phyloP scores from a whole-genome alignment of 2,888 invertebrate species.

The Pandemis corylana region DNA sequence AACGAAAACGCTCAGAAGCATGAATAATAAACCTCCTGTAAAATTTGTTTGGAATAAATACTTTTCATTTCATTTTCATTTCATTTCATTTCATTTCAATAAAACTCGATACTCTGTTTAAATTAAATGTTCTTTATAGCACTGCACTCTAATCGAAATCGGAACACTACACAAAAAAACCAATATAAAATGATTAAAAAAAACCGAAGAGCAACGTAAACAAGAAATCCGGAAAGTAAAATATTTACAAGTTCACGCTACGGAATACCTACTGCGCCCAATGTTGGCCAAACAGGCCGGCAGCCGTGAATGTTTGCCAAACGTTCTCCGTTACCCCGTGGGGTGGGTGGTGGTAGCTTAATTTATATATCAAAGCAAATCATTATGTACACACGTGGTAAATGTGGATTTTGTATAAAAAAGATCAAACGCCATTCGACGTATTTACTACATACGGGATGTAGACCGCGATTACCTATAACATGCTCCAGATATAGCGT shows the following conservation, averaged over 20 bases:
- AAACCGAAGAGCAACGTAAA: background rate
- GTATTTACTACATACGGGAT: too few relatives aligned
- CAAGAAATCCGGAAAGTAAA: conserved; percentile 12
- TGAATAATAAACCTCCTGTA: too few relatives aligned
- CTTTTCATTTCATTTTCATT: too few relatives aligned
- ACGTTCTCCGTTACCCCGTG: background rate
- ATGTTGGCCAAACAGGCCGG: conserved; percentile 1
- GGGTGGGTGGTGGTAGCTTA: background rate
- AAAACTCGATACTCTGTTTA: background rate
- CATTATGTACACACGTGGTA: too few relatives aligned
- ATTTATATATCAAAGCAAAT: background rate
- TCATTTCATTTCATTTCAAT: too few relatives aligned
- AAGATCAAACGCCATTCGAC: background rate
- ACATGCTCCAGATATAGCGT: too few relatives aligned
- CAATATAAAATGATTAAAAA: conserved; percentile 2
- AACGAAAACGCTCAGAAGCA: too few relatives aligned
- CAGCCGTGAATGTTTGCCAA: background rate
- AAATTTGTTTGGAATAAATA: too few relatives aligned
- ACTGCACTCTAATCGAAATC: background rate
- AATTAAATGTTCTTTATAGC: background rate
- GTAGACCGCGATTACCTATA: too few relatives aligned
- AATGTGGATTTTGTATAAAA: too few relatives aligned
- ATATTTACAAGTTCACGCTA: conserved; percentile 18
- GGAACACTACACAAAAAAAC: conserved; percentile 2
- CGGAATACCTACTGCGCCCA: background rate